Conservation (phyloP, 2,797 vertebrate genomes). For the Microctenopoma lineatum region DNA sequence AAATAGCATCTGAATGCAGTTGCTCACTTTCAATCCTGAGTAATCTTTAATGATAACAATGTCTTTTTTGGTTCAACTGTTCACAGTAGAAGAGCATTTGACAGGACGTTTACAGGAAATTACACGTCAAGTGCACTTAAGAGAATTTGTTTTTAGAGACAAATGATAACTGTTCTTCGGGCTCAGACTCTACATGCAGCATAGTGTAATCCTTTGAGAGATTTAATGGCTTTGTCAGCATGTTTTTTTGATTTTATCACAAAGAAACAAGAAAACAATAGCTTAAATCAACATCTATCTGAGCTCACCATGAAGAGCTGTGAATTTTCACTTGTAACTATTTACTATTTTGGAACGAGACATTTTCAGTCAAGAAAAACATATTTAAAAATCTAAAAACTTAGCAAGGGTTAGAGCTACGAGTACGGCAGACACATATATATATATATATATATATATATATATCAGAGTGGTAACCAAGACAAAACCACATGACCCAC, state of each 20-base stretch:
- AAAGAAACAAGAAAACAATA: neutral
- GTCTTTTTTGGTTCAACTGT: conserved; percentile 54
- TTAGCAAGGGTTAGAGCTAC: neutral
- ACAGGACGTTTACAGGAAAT: conserved; percentile 66
- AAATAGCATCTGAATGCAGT: conserved; percentile 77
- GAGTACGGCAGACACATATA: conserved; percentile 3
- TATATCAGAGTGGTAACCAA: conserved; percentile 54
- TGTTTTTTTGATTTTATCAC: neutral
- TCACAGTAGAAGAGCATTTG: conserved; percentile 36
- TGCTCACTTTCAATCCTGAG: conserved; percentile 63
- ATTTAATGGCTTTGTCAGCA: conserved; percentile 11
- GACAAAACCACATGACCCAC: conserved; percentile 75
- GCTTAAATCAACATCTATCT: neutral
- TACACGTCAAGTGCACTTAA: conserved; percentile 55
- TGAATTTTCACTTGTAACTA: neutral
- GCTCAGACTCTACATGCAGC: conserved; percentile 23
- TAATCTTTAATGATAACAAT: conserved; percentile 67
- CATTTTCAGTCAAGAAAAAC: neutral
- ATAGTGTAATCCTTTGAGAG: conserved; percentile 14
- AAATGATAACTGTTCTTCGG: conserved; percentile 58
- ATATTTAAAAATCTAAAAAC: neutral
- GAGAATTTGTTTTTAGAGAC: conserved; percentile 61
- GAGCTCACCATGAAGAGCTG: neutral
- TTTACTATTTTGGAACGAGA: neutral
- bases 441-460: too few species aligned